These are phyloP conservation scores for Heliconius charithonia DNA, from an alignment of 2,888 invertebrate genomes.

Conservation along the genomic window DNA sequence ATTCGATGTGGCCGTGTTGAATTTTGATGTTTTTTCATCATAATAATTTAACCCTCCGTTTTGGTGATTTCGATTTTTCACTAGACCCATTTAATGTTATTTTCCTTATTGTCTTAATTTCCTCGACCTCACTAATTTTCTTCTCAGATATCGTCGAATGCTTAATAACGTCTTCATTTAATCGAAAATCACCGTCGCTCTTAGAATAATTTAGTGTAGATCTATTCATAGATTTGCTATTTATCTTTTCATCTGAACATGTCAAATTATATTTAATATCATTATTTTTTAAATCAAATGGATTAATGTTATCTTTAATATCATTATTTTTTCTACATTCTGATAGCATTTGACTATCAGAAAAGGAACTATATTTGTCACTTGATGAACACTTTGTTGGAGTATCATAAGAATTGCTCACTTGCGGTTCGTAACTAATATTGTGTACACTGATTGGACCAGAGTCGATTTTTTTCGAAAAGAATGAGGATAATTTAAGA, in stretches of 20 bases:
- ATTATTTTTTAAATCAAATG: constrained; percentile 67
- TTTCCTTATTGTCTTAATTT: constrained; percentile 79
- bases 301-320: constrained; percentile 58
- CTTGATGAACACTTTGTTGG: constrained; percentile 50
- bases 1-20: background rate
- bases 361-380: constrained; percentile 56
- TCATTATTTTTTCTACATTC: constrained; percentile 59
- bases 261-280: constrained; percentile 75
- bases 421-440: constrained; percentile 58
- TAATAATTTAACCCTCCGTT: constrained; percentile 22
- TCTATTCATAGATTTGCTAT: constrained; percentile 59
- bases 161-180: constrained; percentile 69
- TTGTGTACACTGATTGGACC: constrained; percentile 63
- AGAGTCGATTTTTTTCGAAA: constrained; percentile 59
- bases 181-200: constrained; percentile 69
- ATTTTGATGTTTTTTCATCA: constrained; percentile 27
- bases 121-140: constrained; percentile 68
- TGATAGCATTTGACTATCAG: constrained; percentile 55
- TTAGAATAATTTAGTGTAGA: constrained; percentile 64
- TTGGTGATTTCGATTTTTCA: constrained; percentile 49
- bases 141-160: constrained; percentile 71
- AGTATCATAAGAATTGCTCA: constrained; percentile 35
- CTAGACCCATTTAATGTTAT: constrained; percentile 71
- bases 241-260: constrained; percentile 59
- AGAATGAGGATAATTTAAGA: constrained; percentile 48